phyloP scores from a whole-genome alignment of 1,140 invertebrate species.

The Drosophila lini region DNA sequence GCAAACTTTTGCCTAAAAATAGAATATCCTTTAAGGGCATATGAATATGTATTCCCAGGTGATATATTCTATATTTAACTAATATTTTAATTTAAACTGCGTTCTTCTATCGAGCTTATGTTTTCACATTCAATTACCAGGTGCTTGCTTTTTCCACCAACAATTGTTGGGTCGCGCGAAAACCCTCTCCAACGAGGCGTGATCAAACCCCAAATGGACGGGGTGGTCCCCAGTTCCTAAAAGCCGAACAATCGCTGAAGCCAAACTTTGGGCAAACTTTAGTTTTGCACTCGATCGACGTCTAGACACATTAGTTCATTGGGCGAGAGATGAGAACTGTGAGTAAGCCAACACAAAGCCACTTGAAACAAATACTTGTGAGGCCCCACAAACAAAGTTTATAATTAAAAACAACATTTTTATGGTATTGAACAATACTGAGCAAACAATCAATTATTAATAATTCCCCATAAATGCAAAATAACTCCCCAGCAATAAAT shows the following conservation, averaged over 20 bases:
- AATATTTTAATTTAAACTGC: too few relatives aligned
- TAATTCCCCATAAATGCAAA: background rate
- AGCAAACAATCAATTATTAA: background rate
- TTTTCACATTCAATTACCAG: background rate
- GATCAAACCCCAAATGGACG: conserved; percentile 12
- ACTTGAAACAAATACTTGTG: conserved; percentile 15
- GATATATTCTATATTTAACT: too few relatives aligned
- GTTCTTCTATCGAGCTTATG: too few relatives aligned
- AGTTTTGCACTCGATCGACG: conserved; percentile 44
- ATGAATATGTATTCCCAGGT: too few relatives aligned
- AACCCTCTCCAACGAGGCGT: conserved; percentile 5
- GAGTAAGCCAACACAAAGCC: conserved; percentile 8
- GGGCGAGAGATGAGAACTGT: conserved; percentile 24
- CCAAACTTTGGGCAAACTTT: conserved; percentile 38
- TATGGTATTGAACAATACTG: background rate
- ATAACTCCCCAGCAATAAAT: background rate
- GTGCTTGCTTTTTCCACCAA: background rate
- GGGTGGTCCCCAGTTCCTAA: background rate
- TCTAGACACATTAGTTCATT: conserved; percentile 56
- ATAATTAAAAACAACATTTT: too few relatives aligned
- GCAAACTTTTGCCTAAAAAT: too few relatives aligned
- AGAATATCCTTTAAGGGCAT: too few relatives aligned
- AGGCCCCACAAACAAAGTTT: background rate
- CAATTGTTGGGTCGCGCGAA: conserved; percentile 27
- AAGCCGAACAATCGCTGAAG: conserved; percentile 24